Conservation (phyloP, 2,888 invertebrate species). For the Cenopis cana region DNA sequence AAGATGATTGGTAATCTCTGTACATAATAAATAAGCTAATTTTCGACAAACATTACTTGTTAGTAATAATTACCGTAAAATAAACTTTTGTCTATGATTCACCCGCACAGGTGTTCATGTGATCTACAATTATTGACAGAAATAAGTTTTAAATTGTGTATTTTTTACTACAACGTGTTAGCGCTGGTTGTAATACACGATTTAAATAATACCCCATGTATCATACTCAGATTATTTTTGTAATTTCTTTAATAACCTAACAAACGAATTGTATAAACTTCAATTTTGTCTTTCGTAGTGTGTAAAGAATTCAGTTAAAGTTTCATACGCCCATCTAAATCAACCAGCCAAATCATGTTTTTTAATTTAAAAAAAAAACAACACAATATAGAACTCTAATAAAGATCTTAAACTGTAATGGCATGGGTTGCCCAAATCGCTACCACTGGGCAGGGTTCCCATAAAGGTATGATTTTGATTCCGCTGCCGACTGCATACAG, state of each 20-base stretch:
- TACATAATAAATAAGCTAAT: not conserved
- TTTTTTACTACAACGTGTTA: not conserved
- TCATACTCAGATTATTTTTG: not conserved
- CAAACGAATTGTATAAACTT: not conserved
- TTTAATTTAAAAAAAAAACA: too few relatives aligned
- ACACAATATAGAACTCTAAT: too few relatives aligned
- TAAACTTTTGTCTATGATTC: slow-evolving; percentile 55
- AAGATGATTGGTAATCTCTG: not conserved
- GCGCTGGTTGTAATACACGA: slow-evolving; percentile 18
- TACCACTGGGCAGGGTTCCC: too few relatives aligned
- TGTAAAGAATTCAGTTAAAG: not conserved
- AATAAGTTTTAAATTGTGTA: slow-evolving; percentile 40
- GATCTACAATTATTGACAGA: slow-evolving; percentile 54
- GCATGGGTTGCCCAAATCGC: too few relatives aligned
- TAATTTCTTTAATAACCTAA: slow-evolving; percentile 1
- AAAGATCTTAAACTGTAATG: too few relatives aligned
- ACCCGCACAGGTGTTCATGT: slow-evolving; percentile 62
- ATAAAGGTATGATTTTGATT: too few relatives aligned
- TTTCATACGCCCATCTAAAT: too few relatives aligned
- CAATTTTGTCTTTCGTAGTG: too few relatives aligned
- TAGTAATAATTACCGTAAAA: slow-evolving; percentile 43
- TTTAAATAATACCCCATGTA: not conserved
- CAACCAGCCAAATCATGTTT: too few relatives aligned
- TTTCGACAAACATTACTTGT: not conserved
- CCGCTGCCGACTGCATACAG: too few relatives aligned